Percentiles rank a stretch among this genome's conserved stretches.
These are phyloP conservation scores for Rhabdomys dilectus DNA, from an alignment of 2,113 vertebrate species.

Conservation along the genomic window DNA sequence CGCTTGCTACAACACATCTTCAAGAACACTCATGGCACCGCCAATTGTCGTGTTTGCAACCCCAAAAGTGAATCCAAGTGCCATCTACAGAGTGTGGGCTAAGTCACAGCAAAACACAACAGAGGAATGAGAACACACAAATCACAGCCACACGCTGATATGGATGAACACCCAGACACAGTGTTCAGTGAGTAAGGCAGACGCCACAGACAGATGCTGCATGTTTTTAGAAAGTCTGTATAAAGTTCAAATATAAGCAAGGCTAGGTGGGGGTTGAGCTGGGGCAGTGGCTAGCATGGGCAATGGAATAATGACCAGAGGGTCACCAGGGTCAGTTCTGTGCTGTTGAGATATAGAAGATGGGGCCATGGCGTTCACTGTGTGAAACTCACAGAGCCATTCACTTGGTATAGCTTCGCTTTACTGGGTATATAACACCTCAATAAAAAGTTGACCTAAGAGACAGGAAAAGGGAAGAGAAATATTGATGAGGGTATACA, in stretches of 20 bases:
- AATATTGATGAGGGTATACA: not conserved
- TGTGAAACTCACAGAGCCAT: not conserved
- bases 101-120: not conserved
- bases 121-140: not conserved
- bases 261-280: not conserved
- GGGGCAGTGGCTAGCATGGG: not conserved
- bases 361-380: not conserved
- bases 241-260: not conserved
- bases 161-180: not conserved
- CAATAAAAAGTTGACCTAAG: not conserved
- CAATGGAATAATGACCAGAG: not conserved
- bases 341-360: not conserved
- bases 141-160: not conserved
- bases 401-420: not conserved
- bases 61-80: constrained; percentile 42
- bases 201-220: not conserved
- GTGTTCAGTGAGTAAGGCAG: not conserved
- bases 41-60: not conserved
- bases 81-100: not conserved
- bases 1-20: not conserved
- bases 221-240: not conserved
- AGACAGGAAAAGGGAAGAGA: not conserved
- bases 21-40: not conserved
- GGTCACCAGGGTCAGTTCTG: not conserved
- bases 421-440: not conserved